Conservation (phyloP, 2,797 vertebrate genomes). For the Novumbra hubbsi region DNA sequence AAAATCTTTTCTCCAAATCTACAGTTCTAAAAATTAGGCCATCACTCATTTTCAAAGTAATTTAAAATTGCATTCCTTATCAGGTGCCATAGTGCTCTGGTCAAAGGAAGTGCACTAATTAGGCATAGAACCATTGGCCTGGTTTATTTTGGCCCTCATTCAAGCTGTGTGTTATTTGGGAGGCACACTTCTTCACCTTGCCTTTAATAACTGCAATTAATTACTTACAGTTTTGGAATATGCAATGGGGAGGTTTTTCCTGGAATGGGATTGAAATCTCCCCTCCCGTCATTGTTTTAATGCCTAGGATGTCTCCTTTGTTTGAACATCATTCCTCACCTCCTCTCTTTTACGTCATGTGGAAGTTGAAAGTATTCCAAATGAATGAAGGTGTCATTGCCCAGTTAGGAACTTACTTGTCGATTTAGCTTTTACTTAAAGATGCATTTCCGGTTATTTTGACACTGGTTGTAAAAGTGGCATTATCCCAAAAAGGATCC, state of each 20-base stretch:
- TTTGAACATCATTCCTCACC: neutral
- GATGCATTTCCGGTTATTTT: no score
- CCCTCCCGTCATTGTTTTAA: neutral
- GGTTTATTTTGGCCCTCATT: no score
- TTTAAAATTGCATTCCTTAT: no score
- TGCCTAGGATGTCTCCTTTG: neutral
- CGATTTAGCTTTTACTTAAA: neutral
- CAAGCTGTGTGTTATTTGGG: no score
- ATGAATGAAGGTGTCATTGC: neutral
- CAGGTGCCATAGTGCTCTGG: no score
- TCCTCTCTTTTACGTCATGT: neutral
- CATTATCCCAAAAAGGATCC: no score
- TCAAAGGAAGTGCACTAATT: no score
- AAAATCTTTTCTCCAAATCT: neutral
- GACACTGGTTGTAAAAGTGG: no score
- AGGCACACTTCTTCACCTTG: neutral
- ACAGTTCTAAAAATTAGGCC: neutral
- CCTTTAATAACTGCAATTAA: neutral
- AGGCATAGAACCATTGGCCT: no score
- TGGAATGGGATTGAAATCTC: constrained; percentile 1
- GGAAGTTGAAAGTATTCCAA: neutral
- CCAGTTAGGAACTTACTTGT: neutral
- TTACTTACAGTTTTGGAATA: constrained; percentile 6
- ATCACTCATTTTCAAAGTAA: no score
- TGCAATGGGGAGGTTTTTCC: neutral